Conservation (phyloP, 2,113 vertebrate species). For the Pelvicachromis taeniatus region DNA sequence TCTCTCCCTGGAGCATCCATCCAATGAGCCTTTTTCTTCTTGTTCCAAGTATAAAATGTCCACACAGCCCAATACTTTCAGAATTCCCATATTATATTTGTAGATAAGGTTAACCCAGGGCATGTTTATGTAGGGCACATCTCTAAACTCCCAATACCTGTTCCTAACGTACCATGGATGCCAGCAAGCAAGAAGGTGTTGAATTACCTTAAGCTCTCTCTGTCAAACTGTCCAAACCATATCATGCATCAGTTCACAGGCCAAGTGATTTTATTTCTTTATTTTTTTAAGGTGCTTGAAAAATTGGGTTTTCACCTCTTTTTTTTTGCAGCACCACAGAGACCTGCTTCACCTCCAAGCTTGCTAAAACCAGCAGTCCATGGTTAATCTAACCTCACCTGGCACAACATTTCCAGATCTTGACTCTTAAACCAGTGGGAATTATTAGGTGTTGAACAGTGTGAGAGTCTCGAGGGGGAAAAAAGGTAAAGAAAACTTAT, state of each 20-base stretch:
- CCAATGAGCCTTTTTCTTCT: not conserved
- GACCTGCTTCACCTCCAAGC: not conserved
- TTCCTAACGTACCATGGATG: conserved; percentile 4
- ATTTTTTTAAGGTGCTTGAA: not conserved
- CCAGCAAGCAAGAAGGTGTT: not conserved
- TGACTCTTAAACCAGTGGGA: not conserved
- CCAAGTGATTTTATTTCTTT: not conserved
- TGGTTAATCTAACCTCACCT: not conserved
- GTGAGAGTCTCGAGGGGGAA: not conserved
- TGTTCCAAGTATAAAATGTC: conserved; percentile 11
- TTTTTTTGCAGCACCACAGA: not conserved
- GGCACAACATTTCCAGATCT: not conserved
- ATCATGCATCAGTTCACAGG: conserved; percentile 1
- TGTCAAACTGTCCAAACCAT: conserved; percentile 1
- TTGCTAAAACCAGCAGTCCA: not conserved
- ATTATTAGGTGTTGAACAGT: not conserved
- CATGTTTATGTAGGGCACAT: not conserved
- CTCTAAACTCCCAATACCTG: not conserved
- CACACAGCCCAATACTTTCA: not conserved
- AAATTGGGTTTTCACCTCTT: not conserved
- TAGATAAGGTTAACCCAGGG: conserved; percentile 3
- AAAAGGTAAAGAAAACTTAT: not conserved
- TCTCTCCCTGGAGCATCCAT: not conserved
- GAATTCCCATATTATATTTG: conserved; percentile 13
- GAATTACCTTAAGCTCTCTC: conserved; percentile 12